Percentiles rank a stretch among this genome's conserved stretches.
Evolutionary conservation across 2,113 vertebrate genomes (phyloP).

Genomic region (Synchiropus splendidus): DNA sequence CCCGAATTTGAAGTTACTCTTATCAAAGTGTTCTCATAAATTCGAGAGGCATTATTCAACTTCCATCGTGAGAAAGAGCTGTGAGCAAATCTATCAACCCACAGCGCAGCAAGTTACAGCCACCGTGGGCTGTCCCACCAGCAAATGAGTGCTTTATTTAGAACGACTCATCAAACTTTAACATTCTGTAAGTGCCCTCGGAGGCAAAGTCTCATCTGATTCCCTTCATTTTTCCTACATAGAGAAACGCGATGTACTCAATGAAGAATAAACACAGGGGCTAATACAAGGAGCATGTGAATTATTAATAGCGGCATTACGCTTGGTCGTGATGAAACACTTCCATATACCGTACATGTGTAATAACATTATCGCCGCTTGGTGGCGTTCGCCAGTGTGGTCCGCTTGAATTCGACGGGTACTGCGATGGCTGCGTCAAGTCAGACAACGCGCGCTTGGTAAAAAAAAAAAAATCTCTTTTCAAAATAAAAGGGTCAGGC

Average conservation of each 20-base stretch:
- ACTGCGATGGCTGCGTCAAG: slow-evolving; percentile 18
- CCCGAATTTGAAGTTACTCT: too few relatives aligned
- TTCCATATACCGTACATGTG: slow-evolving; percentile 4
- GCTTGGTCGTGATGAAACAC: slow-evolving; percentile 22
- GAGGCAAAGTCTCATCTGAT: slow-evolving; percentile 15
- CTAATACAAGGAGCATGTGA: slow-evolving; percentile 29
- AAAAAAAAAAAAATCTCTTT: slow-evolving; percentile 4
- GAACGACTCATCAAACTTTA: slow-evolving; percentile 42
- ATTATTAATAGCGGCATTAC: slow-evolving; percentile 30
- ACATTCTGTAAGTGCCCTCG: slow-evolving; percentile 24
- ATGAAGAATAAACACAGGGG: slow-evolving; percentile 26
- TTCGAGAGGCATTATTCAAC: too few relatives aligned
- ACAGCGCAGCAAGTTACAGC: slow-evolving; percentile 11
- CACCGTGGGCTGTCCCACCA: slow-evolving; percentile 13
- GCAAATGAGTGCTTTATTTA: slow-evolving; percentile 41
- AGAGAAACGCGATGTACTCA: slow-evolving; percentile 6
- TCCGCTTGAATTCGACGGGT: slow-evolving; percentile 28
- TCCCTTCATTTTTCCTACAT: slow-evolving; percentile 2
- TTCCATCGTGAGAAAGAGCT: neutral
- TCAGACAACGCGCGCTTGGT: neutral
- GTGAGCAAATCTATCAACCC: slow-evolving; percentile 21
- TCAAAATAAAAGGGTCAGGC: slow-evolving; percentile 25
- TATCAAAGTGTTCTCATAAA: too few relatives aligned
- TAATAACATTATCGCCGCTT: slow-evolving; percentile 12
- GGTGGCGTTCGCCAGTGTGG: slow-evolving; percentile 33